Evolutionary conservation across 2,888 invertebrate genomes (phyloP), one percentile per base, ranked within the genome.

Genomic region (Cyaniris semiargus): DNA sequence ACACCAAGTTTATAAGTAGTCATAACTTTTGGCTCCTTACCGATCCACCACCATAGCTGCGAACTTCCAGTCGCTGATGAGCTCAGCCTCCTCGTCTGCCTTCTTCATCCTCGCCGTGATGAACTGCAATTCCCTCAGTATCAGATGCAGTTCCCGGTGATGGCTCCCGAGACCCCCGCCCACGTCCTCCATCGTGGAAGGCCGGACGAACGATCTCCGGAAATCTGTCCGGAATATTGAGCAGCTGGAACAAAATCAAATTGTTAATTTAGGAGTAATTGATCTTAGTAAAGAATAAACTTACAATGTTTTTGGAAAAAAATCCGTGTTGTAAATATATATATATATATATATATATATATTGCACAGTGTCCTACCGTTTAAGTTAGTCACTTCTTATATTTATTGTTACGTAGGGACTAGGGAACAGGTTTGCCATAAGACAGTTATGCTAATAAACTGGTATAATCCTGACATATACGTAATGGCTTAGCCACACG

Each of bases 31-130:
- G 53, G 18, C 5, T 0, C 4, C 84, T 88, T 81, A 96, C 95
- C 98, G 96, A 95, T 99, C 99, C 89, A 99, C 98, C 89, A 99
- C 99, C 98, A 99, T 98, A 82, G 98, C 99, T 78, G 99, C 99
- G 90, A 99, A 99, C 91, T 98, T 98, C 99, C 99, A 99, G 91
- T 99, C 99, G 92, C 97, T 98, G 85, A 98, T 98, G 83, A 98
- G 95, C 89, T 98, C 98, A 78, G 97, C 97, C 87, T 98, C 98
- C 85, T 98, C 98, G 87, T 99, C 99, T 78, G 98, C 97, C 90
- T 98, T 98, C 90, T 97, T 97, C 97, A 99, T 98, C 85, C 98
- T 96, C 84, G 96, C 96, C 66, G 99, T 99, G 88, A 99, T 98
- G 94, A 98, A 98, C 93, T 98, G 98, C 83, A 99, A 95, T 94